phyloP scores from a whole-genome alignment of 2,113 vertebrate genomes.

The Trinectes maculatus region DNA sequence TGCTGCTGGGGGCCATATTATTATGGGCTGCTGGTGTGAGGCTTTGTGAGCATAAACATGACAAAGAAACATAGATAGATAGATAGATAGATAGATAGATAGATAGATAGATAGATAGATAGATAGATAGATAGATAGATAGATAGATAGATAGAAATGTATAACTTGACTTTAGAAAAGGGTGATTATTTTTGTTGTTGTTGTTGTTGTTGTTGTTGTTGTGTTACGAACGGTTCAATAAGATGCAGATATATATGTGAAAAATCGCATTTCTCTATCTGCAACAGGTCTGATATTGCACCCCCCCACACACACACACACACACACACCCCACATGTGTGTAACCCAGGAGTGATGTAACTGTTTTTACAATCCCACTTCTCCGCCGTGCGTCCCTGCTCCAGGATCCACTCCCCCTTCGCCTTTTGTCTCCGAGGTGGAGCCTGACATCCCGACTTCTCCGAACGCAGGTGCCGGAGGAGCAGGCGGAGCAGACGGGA shows the following conservation, averaged over 20 bases:
- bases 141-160: too few relatives aligned
- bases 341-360: background rate
- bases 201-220: too few relatives aligned
- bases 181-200: too few relatives aligned
- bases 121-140: too few relatives aligned
- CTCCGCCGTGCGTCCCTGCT: conserved; percentile 18
- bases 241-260: background rate
- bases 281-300: conserved; percentile 77
- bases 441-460: conserved; percentile 71
- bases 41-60: conserved; percentile 1
- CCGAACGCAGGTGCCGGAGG: conserved; percentile 41
- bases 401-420: conserved; percentile 9
- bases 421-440: conserved; percentile 73
- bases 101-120: too few relatives aligned
- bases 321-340: too few relatives aligned
- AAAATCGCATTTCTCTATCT: conserved; percentile 4
- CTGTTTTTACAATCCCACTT: background rate
- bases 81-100: too few relatives aligned
- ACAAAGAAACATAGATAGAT: too few relatives aligned
- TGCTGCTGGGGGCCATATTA: conserved; percentile 19
- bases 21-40: conserved; percentile 20
- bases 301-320: too few relatives aligned
- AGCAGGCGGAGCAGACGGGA: conserved; percentile 51
- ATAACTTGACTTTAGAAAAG: too few relatives aligned
- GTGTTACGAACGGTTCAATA: too few relatives aligned